phyloP scores from a whole-genome alignment of 2,888 invertebrate genomes.

The Suillia variegata region DNA sequence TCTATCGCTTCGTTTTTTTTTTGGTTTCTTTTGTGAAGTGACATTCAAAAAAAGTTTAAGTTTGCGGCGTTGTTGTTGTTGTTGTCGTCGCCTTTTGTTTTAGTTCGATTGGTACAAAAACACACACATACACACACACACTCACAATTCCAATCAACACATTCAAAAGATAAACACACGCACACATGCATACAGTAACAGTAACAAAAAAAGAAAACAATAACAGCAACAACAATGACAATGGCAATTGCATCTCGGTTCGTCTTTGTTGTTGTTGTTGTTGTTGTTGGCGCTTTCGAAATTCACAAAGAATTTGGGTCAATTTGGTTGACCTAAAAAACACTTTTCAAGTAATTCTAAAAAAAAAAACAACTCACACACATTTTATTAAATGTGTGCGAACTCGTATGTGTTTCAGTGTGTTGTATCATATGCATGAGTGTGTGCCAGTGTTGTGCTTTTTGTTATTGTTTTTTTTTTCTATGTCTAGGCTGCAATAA shows the following conservation, averaged over 20 bases:
- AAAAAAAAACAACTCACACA: neutral
- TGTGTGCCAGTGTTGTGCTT: neutral
- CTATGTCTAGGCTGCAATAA: conserved; percentile 5
- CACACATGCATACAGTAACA: neutral
- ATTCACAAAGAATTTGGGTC: conserved; percentile 21
- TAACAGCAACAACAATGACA: neutral
- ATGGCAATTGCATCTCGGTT: conserved; percentile 1
- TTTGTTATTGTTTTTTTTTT: neutral
- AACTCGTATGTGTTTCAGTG: neutral
- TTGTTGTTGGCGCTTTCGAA: too few relatives aligned
- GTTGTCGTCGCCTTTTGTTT: conserved; percentile 4
- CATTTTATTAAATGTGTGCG: neutral
- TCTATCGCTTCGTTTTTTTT: neutral
- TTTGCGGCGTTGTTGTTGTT: too few relatives aligned
- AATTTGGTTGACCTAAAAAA: conserved; percentile 26
- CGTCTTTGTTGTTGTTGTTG: too few relatives aligned
- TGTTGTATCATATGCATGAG: neutral
- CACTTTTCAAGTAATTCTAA: neutral
- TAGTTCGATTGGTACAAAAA: conserved; percentile 5
- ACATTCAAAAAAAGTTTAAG: conserved; percentile 8
- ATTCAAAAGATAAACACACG: neutral
- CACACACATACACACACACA: neutral
- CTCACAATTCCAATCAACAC: conserved; percentile 3
- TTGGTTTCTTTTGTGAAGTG: neutral
- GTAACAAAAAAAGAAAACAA: neutral